These are phyloP conservation scores for Nomada lathburiana DNA, from an alignment of 2,888 invertebrate genomes.

Conservation along the genomic window DNA sequence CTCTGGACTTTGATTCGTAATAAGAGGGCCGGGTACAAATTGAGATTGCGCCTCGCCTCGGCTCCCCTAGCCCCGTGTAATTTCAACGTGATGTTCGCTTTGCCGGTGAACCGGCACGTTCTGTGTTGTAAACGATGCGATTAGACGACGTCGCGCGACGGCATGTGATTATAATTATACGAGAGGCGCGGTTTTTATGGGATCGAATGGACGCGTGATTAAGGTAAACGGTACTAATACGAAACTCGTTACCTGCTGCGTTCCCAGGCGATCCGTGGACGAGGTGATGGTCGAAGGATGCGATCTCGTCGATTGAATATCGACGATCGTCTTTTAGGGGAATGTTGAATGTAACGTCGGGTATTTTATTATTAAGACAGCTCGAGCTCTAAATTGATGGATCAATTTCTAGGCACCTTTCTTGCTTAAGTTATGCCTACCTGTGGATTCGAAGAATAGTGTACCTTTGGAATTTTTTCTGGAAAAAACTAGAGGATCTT, in stretches of 20 bases:
- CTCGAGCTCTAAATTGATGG: background rate
- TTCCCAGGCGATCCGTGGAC: background rate
- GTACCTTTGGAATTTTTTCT: no score
- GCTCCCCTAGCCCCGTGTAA: constrained; percentile 13
- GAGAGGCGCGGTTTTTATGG: background rate
- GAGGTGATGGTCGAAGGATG: background rate
- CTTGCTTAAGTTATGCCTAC: no score
- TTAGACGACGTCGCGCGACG: background rate
- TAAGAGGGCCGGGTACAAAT: constrained; percentile 30
- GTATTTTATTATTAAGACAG: background rate
- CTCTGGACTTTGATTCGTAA: constrained; percentile 35
- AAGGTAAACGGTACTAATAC: background rate
- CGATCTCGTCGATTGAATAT: background rate
- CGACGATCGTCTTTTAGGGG: background rate
- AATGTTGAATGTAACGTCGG: background rate
- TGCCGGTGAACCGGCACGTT: background rate
- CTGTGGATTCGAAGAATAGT: no score
- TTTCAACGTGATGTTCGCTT: constrained; percentile 3
- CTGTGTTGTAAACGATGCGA: background rate
- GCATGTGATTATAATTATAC: background rate
- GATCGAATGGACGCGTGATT: background rate
- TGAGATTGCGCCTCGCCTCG: constrained; percentile 4
- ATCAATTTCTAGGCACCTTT: background rate
- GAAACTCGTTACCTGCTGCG: background rate
- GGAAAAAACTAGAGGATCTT: no score